Percentiles rank a stretch among this genome's conserved stretches.
These are phyloP conservation scores for Pongo abelii DNA, from an alignment of 2,113 vertebrate genomes.

Conservation along the genomic window DNA sequence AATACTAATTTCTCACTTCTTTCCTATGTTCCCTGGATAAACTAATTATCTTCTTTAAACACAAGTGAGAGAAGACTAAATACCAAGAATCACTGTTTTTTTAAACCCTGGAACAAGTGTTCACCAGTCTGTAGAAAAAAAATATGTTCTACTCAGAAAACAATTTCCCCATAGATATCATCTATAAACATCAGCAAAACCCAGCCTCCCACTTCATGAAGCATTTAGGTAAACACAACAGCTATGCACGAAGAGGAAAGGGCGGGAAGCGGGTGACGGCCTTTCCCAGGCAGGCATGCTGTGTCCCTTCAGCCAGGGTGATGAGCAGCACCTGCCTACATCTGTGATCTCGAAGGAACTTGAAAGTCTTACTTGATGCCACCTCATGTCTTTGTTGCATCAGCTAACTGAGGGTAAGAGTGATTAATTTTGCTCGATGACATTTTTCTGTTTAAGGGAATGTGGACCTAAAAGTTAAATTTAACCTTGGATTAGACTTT, in stretches of 20 bases:
- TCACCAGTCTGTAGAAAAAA: not conserved
- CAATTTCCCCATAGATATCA: not conserved
- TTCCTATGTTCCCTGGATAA: not conserved
- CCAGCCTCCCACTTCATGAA: not conserved
- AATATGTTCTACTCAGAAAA: conserved; percentile 2
- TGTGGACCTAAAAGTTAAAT: conserved; percentile 8
- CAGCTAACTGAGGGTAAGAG: not conserved
- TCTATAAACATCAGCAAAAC: not conserved
- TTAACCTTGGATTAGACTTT: conserved; percentile 22
- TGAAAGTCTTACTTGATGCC: not conserved
- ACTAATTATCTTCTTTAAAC: conserved; percentile 4
- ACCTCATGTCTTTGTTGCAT: not conserved
- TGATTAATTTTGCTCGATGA: not conserved
- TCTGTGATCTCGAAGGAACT: not conserved
- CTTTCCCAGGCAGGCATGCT: not conserved
- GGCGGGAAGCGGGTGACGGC: not conserved
- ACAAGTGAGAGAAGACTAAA: conserved; percentile 30
- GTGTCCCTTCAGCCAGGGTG: not conserved
- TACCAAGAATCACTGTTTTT: not conserved
- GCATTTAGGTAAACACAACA: not conserved
- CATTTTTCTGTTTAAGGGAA: conserved; percentile 36
- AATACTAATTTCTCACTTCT: conserved; percentile 39
- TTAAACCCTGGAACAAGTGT: not conserved
- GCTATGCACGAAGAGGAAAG: not conserved
- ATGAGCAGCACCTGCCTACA: not conserved